Base-by-base conservation (phyloP, 1,140 invertebrate species). In the Colletes latitarsis region DNA sequence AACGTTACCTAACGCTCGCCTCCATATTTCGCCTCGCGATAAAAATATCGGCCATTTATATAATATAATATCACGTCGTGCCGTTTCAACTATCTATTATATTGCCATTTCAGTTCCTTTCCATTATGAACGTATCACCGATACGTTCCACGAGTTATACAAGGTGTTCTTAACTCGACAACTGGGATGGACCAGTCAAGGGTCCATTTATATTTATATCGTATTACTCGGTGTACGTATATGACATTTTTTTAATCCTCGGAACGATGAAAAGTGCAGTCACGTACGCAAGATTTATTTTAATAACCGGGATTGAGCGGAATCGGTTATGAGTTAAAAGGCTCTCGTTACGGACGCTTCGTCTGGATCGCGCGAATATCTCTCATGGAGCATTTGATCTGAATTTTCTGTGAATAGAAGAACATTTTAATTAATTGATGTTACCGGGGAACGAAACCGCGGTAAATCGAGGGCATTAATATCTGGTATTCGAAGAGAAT, bases 1-100 rank as follows among this genome's bases (percentile, higher is more conserved):
- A 84, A 72, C 64, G 68, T 77, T 58, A n/a, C 46, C 57, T 6
- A 62, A 53, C 60, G 17, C 67, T 58, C 39, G 12, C 15, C 69
- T 60, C 21, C 62, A 68, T 67, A 46, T 68, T 55, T 69, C 9
- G 15, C n/a, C 8, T 19, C 17, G n/a, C 72, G 67, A 81, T 76
- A 83, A 85, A 73, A 81, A 77, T 81, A 81, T 84, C 46, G 15
- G 58, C 30, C 75, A 71, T 77, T 67, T 46, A n/a, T 12, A 39
- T 6, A 83, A 60, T 79, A 72, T 79, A 49, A 69, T 57, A 64
- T 73, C 67, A n/a, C 39, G 49, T 69, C 46, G 17, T 1, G 2
- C 52, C 17, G 10, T 19, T 69, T 55, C 19, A 12, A 43, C 19
- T n/a, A 55, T 41, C 46, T 12, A 10, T 41, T 69, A 57, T 39